Evolutionary conservation across 30 jellyfish, hydroid and myxozoan species (phyloP).

Genomic region (Cassiopea andromeda): DNA sequence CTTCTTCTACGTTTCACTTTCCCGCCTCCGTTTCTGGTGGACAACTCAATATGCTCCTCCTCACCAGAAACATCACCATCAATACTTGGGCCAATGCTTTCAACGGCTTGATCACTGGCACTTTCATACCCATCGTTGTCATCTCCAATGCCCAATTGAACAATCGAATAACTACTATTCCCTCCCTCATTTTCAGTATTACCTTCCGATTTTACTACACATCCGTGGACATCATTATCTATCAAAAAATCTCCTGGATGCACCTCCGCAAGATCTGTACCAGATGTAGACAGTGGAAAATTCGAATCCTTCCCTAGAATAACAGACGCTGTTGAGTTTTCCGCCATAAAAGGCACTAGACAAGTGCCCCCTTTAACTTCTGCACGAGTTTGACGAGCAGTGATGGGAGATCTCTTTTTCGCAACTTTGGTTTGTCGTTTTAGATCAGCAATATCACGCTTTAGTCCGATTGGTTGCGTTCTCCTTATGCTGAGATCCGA

Average conservation of each 20-base stretch:
- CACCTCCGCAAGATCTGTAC: not conserved
- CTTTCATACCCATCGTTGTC: not conserved
- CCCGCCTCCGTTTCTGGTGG: not conserved
- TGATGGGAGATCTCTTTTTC: constrained; percentile 10
- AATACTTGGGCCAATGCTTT: not conserved
- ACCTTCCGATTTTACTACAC: not conserved
- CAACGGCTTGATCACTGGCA: not conserved
- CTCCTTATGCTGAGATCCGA: constrained; percentile 59
- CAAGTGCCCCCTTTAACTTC: not conserved
- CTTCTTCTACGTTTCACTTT: constrained; percentile 4
- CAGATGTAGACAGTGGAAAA: not conserved
- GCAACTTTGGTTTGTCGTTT: constrained; percentile 21
- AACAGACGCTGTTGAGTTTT: not conserved
- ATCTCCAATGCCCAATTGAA: not conserved
- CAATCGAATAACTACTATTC: not conserved
- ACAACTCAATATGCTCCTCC: not conserved
- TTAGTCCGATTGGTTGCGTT: constrained; percentile 41
- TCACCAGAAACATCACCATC: not conserved
- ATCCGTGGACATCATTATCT: not conserved
- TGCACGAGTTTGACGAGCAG: not conserved
- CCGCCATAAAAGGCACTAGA: not conserved
- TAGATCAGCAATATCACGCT: constrained; percentile 49
- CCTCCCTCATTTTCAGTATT: not conserved
- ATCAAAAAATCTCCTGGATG: not conserved
- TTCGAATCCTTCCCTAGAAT: not conserved